These are phyloP conservation scores for Bombus pascuorum DNA, from an alignment of 1,140 invertebrate genomes.

Conservation along the genomic window DNA sequence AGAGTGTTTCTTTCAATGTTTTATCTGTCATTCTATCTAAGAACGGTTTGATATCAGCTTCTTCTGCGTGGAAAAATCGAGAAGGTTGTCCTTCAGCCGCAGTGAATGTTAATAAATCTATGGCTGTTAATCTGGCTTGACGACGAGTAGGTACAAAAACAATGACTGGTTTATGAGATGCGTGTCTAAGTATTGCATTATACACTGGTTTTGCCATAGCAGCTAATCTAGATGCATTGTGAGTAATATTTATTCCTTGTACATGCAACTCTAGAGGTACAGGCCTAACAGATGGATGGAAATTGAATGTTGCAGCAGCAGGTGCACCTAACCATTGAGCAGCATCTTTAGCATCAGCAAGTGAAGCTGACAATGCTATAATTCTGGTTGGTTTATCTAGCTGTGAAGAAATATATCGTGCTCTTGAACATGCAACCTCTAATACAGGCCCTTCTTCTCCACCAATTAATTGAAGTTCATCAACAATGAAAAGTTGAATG, in stretches of 20 bases:
- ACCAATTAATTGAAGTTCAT: conserved; percentile 97
- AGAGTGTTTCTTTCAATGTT: conserved; percentile 92
- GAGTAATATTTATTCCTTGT: conserved; percentile 97
- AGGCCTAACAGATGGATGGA: conserved; percentile 98
- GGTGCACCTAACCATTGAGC: conserved; percentile 98
- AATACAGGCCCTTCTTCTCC: conserved; percentile 96
- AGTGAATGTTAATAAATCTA: conserved; percentile 96
- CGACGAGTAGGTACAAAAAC: conserved; percentile 98
- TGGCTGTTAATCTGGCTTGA: conserved; percentile 96
- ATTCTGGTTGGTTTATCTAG: conserved; percentile 97
- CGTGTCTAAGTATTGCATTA: conserved; percentile 95
- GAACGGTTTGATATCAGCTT: conserved; percentile 94
- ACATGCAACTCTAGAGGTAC: conserved; percentile 97
- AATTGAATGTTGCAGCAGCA: conserved; percentile 97
- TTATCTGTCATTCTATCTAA: conserved; percentile 94
- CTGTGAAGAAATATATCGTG: conserved; percentile 98
- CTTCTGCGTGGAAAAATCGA: conserved; percentile 94
- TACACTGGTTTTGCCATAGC: conserved; percentile 99
- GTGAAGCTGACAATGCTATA: conserved; percentile 96
- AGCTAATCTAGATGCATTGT: conserved; percentile 96
- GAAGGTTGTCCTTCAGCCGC: conserved; percentile 93
- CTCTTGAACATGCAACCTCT: conserved; percentile 98
- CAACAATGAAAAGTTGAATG: conserved; percentile 97
- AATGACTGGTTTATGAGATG: conserved; percentile 94
- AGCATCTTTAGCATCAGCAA: conserved; percentile 97